Evolutionary conservation across 2,888 invertebrate species (phyloP).

Genomic region (Caradrina clavipalpis): DNA sequence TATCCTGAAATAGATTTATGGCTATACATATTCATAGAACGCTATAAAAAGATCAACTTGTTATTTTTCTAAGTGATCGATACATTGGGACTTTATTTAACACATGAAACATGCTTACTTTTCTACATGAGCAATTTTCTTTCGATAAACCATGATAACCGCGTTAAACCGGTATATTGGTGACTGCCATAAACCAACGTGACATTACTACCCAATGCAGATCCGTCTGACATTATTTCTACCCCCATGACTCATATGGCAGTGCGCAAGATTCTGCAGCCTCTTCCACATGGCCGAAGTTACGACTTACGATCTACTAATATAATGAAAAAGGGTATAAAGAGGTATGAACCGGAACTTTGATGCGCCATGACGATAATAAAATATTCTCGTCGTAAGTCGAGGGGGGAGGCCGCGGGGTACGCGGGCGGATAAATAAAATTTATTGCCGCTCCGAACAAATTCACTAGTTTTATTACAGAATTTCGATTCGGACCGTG

Average conservation of each 20-base stretch:
- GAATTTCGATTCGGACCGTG: constrained; percentile 65
- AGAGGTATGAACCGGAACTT: constrained; percentile 52
- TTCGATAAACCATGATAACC: background rate
- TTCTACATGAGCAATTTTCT: too few species aligned
- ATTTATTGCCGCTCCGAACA: constrained; percentile 68
- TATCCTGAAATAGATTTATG: background rate
- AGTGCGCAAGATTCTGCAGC: constrained; percentile 4
- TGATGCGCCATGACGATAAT: constrained; percentile 58
- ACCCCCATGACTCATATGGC: background rate
- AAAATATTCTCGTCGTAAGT: constrained; percentile 59
- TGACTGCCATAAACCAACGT: too few species aligned
- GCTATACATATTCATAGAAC: background rate
- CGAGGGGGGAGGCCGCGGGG: constrained; percentile 9
- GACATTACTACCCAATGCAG: background rate
- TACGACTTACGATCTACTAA: constrained; percentile 29
- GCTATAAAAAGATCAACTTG: background rate
- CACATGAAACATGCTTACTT: too few species aligned
- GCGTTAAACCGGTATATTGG: background rate
- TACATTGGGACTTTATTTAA: too few species aligned
- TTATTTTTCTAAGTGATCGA: too few species aligned
- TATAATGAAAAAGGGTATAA: constrained; percentile 51
- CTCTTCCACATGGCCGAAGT: constrained; percentile 6
- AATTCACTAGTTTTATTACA: constrained; percentile 73
- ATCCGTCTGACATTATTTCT: background rate
- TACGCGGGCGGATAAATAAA: constrained; percentile 64